Conservation (phyloP, 2,113 vertebrate genomes). For the Chloropsis cyanopogon region DNA sequence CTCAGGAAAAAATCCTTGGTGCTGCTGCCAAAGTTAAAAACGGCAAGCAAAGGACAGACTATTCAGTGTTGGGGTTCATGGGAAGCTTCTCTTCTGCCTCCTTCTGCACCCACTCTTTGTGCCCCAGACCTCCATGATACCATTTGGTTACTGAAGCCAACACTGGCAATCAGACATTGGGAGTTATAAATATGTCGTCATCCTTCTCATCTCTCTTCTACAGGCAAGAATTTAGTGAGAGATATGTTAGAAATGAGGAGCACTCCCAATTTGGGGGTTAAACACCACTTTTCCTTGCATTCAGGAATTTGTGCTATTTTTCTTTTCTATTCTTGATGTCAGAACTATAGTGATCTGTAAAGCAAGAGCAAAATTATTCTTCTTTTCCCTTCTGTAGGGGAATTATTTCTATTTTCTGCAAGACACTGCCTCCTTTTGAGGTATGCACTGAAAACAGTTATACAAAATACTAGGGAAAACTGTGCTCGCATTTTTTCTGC, state of each 20-base stretch:
- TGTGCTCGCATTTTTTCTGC: not conserved
- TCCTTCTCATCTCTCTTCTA: not conserved
- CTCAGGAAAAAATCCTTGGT: not conserved
- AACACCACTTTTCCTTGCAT: not conserved
- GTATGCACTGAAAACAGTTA: not conserved
- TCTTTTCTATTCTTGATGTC: not conserved
- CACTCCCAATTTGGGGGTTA: not conserved
- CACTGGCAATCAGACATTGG: not conserved
- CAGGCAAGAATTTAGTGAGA: not conserved
- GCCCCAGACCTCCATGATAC: not conserved
- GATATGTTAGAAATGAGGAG: not conserved
- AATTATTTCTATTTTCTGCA: not conserved
- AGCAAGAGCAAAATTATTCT: not conserved
- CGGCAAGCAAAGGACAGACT: not conserved
- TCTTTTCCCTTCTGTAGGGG: not conserved
- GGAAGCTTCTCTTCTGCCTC: not conserved
- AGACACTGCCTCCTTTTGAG: slow-evolving; percentile 30
- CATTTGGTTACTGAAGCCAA: not conserved
- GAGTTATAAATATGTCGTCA: not conserved
- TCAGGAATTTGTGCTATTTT: not conserved
- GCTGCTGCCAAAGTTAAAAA: not conserved
- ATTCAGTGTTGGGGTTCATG: rapidly evolving
- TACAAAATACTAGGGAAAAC: not conserved
- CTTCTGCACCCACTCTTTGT: not conserved
- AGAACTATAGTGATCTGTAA: not conserved